Base-by-base conservation (phyloP, 2,797 vertebrate species). In the Gastrophryne carolinensis region DNA sequence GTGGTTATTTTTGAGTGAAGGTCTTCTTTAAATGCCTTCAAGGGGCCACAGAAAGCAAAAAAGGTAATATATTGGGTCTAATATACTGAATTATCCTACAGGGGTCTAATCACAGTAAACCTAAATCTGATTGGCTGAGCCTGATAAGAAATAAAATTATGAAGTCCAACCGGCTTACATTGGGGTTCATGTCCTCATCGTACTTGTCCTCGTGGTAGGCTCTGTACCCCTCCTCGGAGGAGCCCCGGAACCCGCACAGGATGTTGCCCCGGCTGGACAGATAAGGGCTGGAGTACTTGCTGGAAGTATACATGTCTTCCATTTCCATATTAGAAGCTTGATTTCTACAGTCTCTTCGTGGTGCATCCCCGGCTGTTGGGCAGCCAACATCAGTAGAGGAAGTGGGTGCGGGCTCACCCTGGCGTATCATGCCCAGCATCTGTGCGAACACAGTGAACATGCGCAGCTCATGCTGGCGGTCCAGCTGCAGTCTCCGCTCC, bases 111-210 rank as follows among this genome's bases (percentile, higher is more conserved):
- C n/a, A n/a, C n/a, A n/a, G n/a, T n/a, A n/a, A n/a, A n/a, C n/a
- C n/a, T n/a, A n/a, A n/a, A n/a, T n/a, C n/a, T n/a, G n/a, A n/a
- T n/a, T n/a, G n/a, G n/a, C n/a, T n/a, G n/a, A n/a, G n/a, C n/a
- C n/a, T n/a, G n/a, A n/a, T n/a, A n/a, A n/a, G n/a, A n/a, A n/a
- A n/a, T n/a, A n/a, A n/a, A n/a, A n/a, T n/a, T n/a, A n/a, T n/a
- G n/a, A n/a, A n/a, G n/a, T n/a, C n/a, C n/a, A n/a, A n/a, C n/a
- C 5, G 1, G 1, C 96, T 95, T 84, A 98, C 98, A 1, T 88
- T 84, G 32, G 95, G 95, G 82, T 98, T 99, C 81, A 92, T 89
- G 26, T 87, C 90, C 78, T 92, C 87, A 3, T 97, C 92, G 5
- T 95, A 87, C 78, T 86, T 92, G 82, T 98, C 90, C 52, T 77